Evolutionary conservation across 2,888 invertebrate species (phyloP).

Genomic region (Bugula neritina): DNA sequence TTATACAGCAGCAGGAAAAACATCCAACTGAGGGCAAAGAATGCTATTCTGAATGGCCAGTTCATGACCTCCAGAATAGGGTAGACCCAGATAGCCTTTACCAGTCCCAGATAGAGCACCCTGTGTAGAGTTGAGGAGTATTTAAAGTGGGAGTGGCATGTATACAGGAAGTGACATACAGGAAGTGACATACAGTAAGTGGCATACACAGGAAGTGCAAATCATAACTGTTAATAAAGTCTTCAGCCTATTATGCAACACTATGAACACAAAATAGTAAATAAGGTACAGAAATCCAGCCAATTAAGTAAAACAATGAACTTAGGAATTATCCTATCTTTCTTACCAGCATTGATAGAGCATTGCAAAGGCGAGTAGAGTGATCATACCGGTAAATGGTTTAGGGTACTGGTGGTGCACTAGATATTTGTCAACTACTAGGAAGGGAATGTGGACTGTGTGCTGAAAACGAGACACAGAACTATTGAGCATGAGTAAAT

Average conservation of each 20-base stretch:
- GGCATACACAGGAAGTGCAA: too few species aligned
- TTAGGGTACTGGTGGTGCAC: constrained; percentile 72
- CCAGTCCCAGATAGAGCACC: constrained; percentile 47
- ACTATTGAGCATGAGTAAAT: too few species aligned
- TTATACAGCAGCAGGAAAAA: constrained; percentile 2
- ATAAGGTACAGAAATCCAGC: too few species aligned
- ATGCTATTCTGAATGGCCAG: constrained; percentile 66
- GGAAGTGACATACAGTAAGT: too few species aligned
- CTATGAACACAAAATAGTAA: too few species aligned
- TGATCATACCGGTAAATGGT: constrained; percentile 30
- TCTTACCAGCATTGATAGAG: constrained; percentile 69
- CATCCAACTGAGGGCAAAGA: constrained; percentile 57
- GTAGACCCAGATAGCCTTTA: constrained; percentile 77
- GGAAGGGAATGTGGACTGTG: constrained; percentile 75
- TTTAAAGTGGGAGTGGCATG: too few species aligned
- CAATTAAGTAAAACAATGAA: too few species aligned
- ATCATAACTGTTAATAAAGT: too few species aligned
- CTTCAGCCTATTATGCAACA: too few species aligned
- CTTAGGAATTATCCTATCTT: too few species aligned
- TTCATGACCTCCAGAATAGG: constrained; percentile 76
- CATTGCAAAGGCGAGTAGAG: constrained; percentile 59
- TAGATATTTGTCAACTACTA: constrained; percentile 68
- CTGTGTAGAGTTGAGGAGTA: too few species aligned
- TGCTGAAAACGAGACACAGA: constrained; percentile 59
- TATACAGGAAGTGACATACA: too few species aligned